A percentile compares a stretch with the other conserved stretches of the same genome.
phyloP scores from a whole-genome alignment of 1,140 invertebrate genomes.

The Pseudachorutes palmiensis region DNA sequence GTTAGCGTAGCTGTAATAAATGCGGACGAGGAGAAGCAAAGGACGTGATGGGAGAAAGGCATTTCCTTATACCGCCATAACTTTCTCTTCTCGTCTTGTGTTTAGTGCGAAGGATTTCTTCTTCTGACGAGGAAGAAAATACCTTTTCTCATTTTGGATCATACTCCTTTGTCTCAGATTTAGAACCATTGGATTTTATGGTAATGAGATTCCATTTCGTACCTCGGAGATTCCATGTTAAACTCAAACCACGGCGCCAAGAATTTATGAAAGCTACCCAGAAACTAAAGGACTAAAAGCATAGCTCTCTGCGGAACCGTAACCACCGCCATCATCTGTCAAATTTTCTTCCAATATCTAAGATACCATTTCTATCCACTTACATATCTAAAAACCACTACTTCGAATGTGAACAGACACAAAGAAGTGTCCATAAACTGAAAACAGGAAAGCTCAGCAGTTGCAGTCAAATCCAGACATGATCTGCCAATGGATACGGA shows the following conservation, averaged over 20 bases:
- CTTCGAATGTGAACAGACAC: too few relatives aligned
- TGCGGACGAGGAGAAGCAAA: not conserved
- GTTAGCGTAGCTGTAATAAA: not conserved
- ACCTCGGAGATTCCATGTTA: not conserved
- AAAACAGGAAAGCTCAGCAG: not conserved
- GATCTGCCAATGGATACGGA: not conserved
- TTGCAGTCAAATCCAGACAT: not conserved
- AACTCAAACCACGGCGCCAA: not conserved
- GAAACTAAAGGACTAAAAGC: not conserved
- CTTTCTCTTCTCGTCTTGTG: not conserved
- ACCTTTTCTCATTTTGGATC: conserved; percentile 1
- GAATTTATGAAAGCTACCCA: not conserved
- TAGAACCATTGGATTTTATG: conserved; percentile 11
- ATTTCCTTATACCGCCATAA: not conserved
- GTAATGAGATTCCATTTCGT: conserved; percentile 9
- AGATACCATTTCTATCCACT: not conserved
- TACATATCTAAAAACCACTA: too few relatives aligned
- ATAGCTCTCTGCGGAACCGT: not conserved
- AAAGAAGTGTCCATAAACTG: not conserved
- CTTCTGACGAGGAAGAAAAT: not conserved
- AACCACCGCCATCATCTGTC: conserved; percentile 7
- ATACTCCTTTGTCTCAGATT: conserved; percentile 5
- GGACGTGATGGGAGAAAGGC: not conserved
- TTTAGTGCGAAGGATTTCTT: not conserved
- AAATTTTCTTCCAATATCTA: conserved; percentile 1